Conservation (phyloP, 2,888 invertebrate genomes). For the Dolichomitus sp. region DNA sequence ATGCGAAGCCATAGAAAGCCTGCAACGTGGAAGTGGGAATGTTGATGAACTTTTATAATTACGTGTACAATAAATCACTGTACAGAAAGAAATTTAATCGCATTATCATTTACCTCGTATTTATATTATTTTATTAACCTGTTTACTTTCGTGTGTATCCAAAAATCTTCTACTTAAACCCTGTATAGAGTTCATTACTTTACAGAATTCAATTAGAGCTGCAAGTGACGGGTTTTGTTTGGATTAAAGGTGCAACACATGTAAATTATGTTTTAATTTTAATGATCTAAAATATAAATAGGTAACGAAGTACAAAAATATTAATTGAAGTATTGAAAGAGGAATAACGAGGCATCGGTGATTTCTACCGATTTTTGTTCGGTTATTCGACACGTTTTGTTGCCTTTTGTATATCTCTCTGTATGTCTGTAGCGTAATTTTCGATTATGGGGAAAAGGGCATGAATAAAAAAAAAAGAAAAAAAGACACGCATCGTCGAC, state of each 20-base stretch:
- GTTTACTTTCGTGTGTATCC: neutral
- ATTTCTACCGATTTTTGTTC: slow-evolving; percentile 18
- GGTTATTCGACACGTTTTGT: slow-evolving; percentile 26
- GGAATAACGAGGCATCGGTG: slow-evolving; percentile 60
- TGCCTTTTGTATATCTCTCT: slow-evolving; percentile 29
- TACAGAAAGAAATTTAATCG: slow-evolving; percentile 25
- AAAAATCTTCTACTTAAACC: neutral
- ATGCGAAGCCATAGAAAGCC: slow-evolving; percentile 39
- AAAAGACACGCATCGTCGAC: slow-evolving; percentile 23
- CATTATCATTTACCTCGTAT: neutral
- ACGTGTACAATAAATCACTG: slow-evolving; percentile 51
- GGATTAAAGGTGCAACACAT: slow-evolving; percentile 46
- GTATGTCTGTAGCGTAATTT: slow-evolving; percentile 40
- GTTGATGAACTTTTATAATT: slow-evolving; percentile 61
- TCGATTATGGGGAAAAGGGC: slow-evolving; percentile 28
- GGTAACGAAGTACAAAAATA: slow-evolving; percentile 81
- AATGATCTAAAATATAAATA: slow-evolving; percentile 78
- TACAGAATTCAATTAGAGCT: slow-evolving; percentile 1
- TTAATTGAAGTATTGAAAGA: slow-evolving; percentile 72
- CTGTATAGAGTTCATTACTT: neutral
- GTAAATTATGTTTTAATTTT: slow-evolving; percentile 71
- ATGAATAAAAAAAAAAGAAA: slow-evolving; percentile 38
- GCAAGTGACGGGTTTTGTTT: slow-evolving; percentile 32
- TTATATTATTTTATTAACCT: neutral
- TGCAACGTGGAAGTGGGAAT: slow-evolving; percentile 27